These are phyloP conservation scores for Paedocypris sp. DNA, from an alignment of 2,113 vertebrate species.

Conservation along the genomic window DNA sequence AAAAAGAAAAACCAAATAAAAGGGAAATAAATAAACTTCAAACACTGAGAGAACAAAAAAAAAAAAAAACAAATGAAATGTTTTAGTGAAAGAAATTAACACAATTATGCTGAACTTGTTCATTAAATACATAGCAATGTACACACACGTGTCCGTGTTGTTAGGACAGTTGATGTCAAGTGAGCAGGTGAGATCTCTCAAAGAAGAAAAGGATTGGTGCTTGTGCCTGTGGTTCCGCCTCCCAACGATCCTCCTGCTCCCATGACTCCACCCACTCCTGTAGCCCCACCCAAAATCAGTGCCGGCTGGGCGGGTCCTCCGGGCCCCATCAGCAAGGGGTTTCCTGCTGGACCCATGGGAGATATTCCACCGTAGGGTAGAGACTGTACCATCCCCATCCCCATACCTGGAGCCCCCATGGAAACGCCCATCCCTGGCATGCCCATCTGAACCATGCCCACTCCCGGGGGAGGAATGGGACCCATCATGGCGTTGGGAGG, in stretches of 20 bases:
- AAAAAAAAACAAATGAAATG: constrained; percentile 48
- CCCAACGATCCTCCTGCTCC: constrained; percentile 56
- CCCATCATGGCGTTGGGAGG: constrained; percentile 67
- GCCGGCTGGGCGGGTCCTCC: constrained; percentile 57
- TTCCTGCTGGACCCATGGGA: constrained; percentile 54
- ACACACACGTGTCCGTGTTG: constrained; percentile 52
- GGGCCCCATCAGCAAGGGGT: constrained; percentile 51
- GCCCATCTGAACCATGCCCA: constrained; percentile 54
- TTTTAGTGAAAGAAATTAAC: constrained; percentile 39
- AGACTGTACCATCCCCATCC: constrained; percentile 61
- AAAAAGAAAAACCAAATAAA: constrained; percentile 34
- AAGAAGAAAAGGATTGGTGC: constrained; percentile 72
- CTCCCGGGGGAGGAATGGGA: constrained; percentile 39
- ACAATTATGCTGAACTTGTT: constrained; percentile 38
- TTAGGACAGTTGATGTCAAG: constrained; percentile 20
- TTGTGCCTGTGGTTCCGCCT: constrained; percentile 55
- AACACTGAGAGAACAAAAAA: constrained; percentile 37
- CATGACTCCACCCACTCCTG: constrained; percentile 54
- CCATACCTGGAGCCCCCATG: constrained; percentile 52
- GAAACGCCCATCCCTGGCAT: constrained; percentile 50
- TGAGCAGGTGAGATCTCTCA: constrained; percentile 49
- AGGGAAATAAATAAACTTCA: constrained; percentile 60
- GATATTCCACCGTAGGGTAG: constrained; percentile 66
- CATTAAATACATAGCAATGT: constrained; percentile 63
- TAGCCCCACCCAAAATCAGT: constrained; percentile 67